Evolutionary conservation across 2,888 invertebrate species (phyloP), one percentile per base, ranked within the genome.

Genomic region (Suillia variegata): DNA sequence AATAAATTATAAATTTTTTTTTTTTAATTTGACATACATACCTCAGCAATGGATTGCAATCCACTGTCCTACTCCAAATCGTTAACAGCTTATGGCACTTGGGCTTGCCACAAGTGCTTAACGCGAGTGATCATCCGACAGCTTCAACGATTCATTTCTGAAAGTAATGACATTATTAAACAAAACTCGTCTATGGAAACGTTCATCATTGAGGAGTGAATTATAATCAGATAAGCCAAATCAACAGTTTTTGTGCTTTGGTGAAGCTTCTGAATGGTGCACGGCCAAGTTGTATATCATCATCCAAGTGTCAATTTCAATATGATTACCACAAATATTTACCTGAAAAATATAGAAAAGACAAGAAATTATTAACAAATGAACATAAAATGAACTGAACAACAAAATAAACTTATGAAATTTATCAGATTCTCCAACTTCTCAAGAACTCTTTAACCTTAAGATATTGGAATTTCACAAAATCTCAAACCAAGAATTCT

Each of bases 21-120:
- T n/a, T n/a, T n/a, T n/a, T n/a, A n/a, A n/a, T n/a, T n/a, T n/a
- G n/a, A 0, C 5, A 8, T n/a, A 79, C 81, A 83, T 84, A 97
- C 98, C 89, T 99, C 99, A 64, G 99, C 99, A 83, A 99, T 91
- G 12, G 97, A 92, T 82, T 99, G 98, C 66, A 95, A 85, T 80
- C 93, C 94, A 73, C 98, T 90, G 49, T 92, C 92, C 61, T 97
- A 97, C 83, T 99, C 99, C 77, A 99, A 84, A 82, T 99, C 94
- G 84, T 99, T 99, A 22, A 99, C 95, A 83, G 99, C 99, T 83
- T n/a, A n/a, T 98, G 98, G 80, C 95, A 96, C 82, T 96, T 98
- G 63, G 99, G 99, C 84, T 99, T 99, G 78, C 99, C 99, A 78
- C 97, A 98, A 34, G 96, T 96, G 70, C 93, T 65, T 62, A 52